Evolutionary conservation across 2,797 vertebrate genomes (phyloP), one percentile per base, ranked within the genome.

Genomic region (Hipposideros larvatus): DNA sequence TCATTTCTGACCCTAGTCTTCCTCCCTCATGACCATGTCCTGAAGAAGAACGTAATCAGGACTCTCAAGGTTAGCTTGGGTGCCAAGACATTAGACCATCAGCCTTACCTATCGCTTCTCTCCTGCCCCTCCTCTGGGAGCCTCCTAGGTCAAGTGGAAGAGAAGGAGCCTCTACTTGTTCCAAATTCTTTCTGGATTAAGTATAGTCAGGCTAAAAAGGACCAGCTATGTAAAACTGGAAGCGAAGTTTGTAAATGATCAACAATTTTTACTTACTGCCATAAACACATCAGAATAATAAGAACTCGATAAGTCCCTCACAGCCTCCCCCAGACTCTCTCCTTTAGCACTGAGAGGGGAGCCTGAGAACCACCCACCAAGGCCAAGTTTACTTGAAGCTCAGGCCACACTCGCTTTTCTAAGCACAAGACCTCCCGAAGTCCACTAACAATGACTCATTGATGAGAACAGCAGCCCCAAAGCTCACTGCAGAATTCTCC

Each of bases 281-380:
- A 73, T 94, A 95, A 96, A 78, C 75, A 91, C 41, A 80, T 89
- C 28, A 84, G 48, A 77, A 91, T 65, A 93, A 55, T 85, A 96
- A 95, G 65, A 96, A 91, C 66, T n/a, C 65, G 65, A 77, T 80
- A 78, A 74, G 70, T 68, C 55, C 28, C 21, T 88, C 53, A 68
- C 16, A 43, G 61, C 41, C 51, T 94, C 65, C 53, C 65, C 18
- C 19, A 31, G 11, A 71, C 63, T 85, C 65, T 34, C 18, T 83
- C 31, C 70, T 41, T 37, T 59, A 68, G 57, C 43, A 63, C 55
- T 59, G 63, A 95, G 37, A 87, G 4, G 19, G 61, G 7, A 95
- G 43, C 34, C 73, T 55, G 26, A 90, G 92, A 94, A 66, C 18
- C 13, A 31, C 15, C n/a, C 34, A 68, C 43, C n/a, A 95, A 9